Evolutionary conservation across 2,797 vertebrate genomes (phyloP).

Genomic region (Acanthiza pusilla): DNA sequence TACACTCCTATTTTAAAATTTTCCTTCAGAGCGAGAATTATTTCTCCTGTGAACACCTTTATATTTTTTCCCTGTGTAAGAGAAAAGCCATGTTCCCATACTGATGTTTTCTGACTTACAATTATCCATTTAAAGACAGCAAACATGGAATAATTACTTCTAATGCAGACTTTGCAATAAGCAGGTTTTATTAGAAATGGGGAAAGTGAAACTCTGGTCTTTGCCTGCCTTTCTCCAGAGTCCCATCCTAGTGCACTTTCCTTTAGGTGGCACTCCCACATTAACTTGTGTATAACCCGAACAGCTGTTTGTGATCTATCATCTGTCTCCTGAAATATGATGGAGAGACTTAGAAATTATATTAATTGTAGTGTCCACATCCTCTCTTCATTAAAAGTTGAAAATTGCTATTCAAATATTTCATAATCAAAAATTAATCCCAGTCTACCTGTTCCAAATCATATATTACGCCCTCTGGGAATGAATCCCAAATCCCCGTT

Average conservation of each 20-base stretch:
- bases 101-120: neutral
- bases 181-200: slow-evolving; percentile 12
- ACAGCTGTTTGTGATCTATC: slow-evolving; percentile 27
- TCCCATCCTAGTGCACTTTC: neutral
- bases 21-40: slow-evolving; percentile 16
- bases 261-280: slow-evolving; percentile 46
- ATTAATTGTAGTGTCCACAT: slow-evolving; percentile 48
- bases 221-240: neutral
- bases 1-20: neutral
- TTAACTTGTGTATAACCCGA: neutral
- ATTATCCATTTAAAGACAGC: slow-evolving; percentile 1
- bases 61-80: neutral
- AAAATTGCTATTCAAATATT: slow-evolving; percentile 56
- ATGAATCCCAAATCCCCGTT: slow-evolving; percentile 59
- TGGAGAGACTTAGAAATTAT: slow-evolving; percentile 1
- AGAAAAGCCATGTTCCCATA: neutral
- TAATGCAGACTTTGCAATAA: neutral
- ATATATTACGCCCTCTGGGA: slow-evolving; percentile 41
- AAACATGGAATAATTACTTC: slow-evolving; percentile 28
- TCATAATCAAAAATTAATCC: slow-evolving; percentile 66
- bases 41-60: slow-evolving; percentile 38
- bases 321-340: slow-evolving; percentile 3
- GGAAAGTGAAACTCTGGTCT: neutral
- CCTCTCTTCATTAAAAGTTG: slow-evolving; percentile 50
- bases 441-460: slow-evolving; percentile 61